Percentiles rank a stretch among this genome's conserved stretches.
phyloP scores from a whole-genome alignment of 2,888 invertebrate genomes.

The Macrosiphum euphorbiae region DNA sequence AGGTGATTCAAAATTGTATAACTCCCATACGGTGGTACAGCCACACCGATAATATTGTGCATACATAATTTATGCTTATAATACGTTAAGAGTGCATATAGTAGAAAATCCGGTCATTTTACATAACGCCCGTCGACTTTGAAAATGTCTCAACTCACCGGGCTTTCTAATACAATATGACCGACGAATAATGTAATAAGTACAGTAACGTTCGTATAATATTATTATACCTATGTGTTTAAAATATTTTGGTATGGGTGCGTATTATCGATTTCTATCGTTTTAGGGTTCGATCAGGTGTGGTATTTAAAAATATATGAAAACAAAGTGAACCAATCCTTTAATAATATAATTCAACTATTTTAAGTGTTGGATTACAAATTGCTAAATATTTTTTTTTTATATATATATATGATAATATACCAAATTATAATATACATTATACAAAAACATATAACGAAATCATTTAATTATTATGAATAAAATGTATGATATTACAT shows the following conservation, averaged over 20 bases:
- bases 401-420: too few species aligned
- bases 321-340: neutral
- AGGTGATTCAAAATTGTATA: neutral
- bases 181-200: neutral
- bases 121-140: neutral
- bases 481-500: neutral
- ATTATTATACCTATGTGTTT: neutral
- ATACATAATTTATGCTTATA: neutral
- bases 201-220: neutral
- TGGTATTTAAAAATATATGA: neutral
- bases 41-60: neutral
- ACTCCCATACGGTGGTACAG: neutral
- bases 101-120: conserved; percentile 6
- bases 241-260: neutral
- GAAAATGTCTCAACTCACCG: neutral
- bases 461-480: neutral
- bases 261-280: neutral
- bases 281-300: neutral
- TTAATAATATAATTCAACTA: neutral
- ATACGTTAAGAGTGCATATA: neutral
- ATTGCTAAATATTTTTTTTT: neutral
- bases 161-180: neutral
- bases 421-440: neutral
- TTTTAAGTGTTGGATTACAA: neutral
- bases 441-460: neutral